Percentiles rank a stretch among this genome's conserved stretches.
Conservation (phyloP, 2,797 vertebrate species). For the Schizopygopsis pylzovi region DNA sequence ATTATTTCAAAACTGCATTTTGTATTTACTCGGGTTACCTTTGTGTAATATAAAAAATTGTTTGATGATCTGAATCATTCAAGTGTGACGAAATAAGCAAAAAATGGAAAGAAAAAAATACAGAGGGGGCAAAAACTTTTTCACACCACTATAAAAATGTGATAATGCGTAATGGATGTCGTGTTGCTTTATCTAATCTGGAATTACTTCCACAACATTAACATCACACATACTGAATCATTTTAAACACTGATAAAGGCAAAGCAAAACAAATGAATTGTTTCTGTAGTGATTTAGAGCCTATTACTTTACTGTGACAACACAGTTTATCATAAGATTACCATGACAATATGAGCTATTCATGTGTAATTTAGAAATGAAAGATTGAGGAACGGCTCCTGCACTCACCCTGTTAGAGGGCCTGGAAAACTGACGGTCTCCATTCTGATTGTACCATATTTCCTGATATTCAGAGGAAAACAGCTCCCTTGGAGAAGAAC, state of each 20-base stretch:
- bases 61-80: no score
- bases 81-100: no score
- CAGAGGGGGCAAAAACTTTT: no score
- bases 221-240: background rate
- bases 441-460: slow-evolving; percentile 84
- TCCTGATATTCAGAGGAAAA: slow-evolving; percentile 90
- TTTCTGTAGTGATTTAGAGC: background rate
- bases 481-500: slow-evolving; percentile 79
- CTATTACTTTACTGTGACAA: background rate
- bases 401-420: slow-evolving; percentile 82
- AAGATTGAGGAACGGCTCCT: slow-evolving; percentile 46
- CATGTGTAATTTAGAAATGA: slow-evolving; percentile 1
- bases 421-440: slow-evolving; percentile 75
- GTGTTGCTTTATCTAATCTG: background rate
- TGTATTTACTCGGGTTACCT: no score
- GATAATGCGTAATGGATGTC: background rate
- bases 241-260: background rate
- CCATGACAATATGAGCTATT: slow-evolving; percentile 20
- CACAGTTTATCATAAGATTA: slow-evolving; percentile 12
- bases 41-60: no score
- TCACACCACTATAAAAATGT: background rate
- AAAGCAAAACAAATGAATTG: background rate
- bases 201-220: background rate
- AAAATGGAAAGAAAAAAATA: background rate
- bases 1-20: no score